Evolutionary conservation across 1,140 invertebrate species (phyloP).

Genomic region (Amphibalanus amphitrite): DNA sequence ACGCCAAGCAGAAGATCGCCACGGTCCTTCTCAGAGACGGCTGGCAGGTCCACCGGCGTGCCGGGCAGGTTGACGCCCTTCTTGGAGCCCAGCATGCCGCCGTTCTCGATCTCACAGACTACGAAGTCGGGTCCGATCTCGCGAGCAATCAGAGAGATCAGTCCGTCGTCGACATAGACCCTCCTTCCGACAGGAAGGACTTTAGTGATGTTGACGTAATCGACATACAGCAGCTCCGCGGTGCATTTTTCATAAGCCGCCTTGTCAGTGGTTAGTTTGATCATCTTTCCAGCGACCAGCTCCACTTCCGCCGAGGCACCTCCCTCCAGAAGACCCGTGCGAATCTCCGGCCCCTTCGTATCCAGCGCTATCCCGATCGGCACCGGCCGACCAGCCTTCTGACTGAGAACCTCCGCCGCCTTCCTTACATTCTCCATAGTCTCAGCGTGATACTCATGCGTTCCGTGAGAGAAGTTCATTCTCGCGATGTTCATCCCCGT

Average conservation of each 20-base stretch:
- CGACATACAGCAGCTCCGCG: slow-evolving; percentile 54
- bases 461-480: slow-evolving; percentile 95
- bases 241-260: slow-evolving; percentile 63
- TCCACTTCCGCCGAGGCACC: slow-evolving; percentile 81
- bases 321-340: slow-evolving; percentile 85
- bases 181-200: slow-evolving; percentile 71
- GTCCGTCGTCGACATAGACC: slow-evolving; percentile 91
- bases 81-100: slow-evolving; percentile 83
- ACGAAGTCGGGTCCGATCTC: slow-evolving; percentile 40
- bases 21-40: slow-evolving; percentile 96
- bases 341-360: slow-evolving; percentile 94
- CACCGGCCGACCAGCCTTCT: slow-evolving; percentile 50
- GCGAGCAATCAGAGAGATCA: slow-evolving; percentile 80
- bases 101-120: slow-evolving; percentile 83
- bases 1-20: slow-evolving; percentile 87
- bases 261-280: slow-evolving; percentile 78
- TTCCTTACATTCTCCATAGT: slow-evolving; percentile 75
- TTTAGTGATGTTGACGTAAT: slow-evolving; percentile 91
- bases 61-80: slow-evolving; percentile 97
- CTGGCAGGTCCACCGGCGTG: slow-evolving; percentile 86
- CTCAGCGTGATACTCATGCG: slow-evolving; percentile 83
- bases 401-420: slow-evolving; percentile 61
- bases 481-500: slow-evolving; percentile 96
- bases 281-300: slow-evolving; percentile 61
- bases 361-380: slow-evolving; percentile 91